Conservation (phyloP, 2,113 vertebrate species). For the Corvus cornix region DNA sequence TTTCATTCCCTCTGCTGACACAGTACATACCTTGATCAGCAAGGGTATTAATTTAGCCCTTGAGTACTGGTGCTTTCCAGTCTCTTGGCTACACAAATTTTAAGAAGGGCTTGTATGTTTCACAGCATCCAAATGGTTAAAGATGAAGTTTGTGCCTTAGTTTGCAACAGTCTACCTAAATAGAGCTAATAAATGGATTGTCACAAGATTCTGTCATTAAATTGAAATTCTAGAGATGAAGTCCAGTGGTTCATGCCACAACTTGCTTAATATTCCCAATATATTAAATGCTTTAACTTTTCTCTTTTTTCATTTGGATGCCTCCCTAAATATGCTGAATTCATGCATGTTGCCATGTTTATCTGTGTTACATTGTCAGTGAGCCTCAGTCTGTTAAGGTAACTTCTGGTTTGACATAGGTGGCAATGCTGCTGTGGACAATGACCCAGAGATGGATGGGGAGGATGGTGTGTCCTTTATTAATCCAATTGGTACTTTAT, state of each 20-base stretch:
- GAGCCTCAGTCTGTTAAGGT: conserved; percentile 49
- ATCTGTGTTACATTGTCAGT: neutral
- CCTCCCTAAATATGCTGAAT: conserved; percentile 2
- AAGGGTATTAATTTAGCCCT: neutral
- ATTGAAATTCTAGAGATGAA: neutral
- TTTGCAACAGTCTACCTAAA: neutral
- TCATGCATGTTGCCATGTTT: conserved; percentile 38
- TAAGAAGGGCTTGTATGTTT: neutral
- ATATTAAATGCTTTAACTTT: neutral
- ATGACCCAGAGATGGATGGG: conserved; percentile 89
- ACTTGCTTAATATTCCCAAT: neutral
- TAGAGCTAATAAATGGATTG: neutral
- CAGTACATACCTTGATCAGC: neutral
- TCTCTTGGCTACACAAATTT: neutral
- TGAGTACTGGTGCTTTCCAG: neutral
- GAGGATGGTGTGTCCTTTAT: conserved; percentile 95
- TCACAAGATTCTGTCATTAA: neutral
- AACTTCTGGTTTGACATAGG: conserved; percentile 80
- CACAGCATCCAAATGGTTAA: conserved; percentile 13
- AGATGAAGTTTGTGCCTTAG: neutral
- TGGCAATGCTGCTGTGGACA: conserved; percentile 84
- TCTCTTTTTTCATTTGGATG: conserved; percentile 56
- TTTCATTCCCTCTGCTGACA: neutral
- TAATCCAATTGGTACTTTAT: conserved; percentile 85
- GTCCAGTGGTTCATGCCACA: neutral